phyloP scores from a whole-genome alignment of 2,888 invertebrate genomes.

The Philaethria dido region DNA sequence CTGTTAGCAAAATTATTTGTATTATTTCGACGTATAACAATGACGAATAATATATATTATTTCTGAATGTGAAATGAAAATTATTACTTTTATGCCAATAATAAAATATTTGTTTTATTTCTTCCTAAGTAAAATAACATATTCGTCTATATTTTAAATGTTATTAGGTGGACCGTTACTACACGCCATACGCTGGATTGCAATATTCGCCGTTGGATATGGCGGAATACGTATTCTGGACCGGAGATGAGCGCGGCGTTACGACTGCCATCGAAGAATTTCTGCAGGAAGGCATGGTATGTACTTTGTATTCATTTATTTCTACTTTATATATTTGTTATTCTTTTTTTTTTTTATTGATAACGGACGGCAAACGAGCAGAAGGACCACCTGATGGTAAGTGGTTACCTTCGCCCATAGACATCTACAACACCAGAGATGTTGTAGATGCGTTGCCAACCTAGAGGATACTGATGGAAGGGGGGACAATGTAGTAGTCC shows the following conservation, averaged over 20 bases:
- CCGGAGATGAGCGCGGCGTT: conserved; percentile 91
- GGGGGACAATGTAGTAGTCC: too few relatives aligned
- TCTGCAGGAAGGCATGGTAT: conserved; percentile 89
- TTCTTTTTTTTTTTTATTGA: too few relatives aligned
- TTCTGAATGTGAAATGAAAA: too few relatives aligned
- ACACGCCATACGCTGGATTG: conserved; percentile 82
- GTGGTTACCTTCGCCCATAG: too few relatives aligned
- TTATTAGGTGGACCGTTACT: conserved; percentile 81
- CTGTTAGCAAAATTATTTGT: background rate
- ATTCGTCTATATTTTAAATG: background rate
- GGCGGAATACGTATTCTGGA: conserved; percentile 93
- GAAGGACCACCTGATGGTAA: too few relatives aligned
- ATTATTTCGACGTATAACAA: background rate
- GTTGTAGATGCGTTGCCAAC: too few relatives aligned
- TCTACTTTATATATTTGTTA: too few relatives aligned
- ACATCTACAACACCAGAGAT: too few relatives aligned
- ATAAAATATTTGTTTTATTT: background rate
- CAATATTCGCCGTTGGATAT: conserved; percentile 91
- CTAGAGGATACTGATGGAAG: too few relatives aligned
- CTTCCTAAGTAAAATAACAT: background rate
- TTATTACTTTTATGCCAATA: background rate
- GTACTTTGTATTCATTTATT: conserved; percentile 46
- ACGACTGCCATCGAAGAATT: conserved; percentile 90
- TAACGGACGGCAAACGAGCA: too few relatives aligned
- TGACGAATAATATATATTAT: too few relatives aligned